Evolutionary conservation across 2,113 vertebrate genomes (phyloP), one percentile per base, ranked within the genome.

Genomic region (Callipepla californica): DNA sequence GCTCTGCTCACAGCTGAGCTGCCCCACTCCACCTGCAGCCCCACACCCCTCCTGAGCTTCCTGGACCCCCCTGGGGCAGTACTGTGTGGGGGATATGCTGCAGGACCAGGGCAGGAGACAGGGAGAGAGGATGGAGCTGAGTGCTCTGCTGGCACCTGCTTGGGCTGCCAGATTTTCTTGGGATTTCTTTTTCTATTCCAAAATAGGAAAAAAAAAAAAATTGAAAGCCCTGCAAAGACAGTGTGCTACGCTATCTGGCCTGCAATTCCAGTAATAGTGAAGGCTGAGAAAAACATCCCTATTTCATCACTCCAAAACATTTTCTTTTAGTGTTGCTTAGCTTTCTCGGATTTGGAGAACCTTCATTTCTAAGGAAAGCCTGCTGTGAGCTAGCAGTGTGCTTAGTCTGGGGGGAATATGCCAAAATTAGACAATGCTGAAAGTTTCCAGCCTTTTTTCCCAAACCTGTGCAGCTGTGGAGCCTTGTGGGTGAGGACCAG

Each of bases 41-140:
- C 73, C 38, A n/a, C 11, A 0, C 13, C 13, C 17, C 28, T 45
- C 21, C 12, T 1, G 57, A 5, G 0, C 22, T 45, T 34, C 62
- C 21, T 1, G 16, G 18, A 7, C 5, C 32, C n/a, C 67, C 74
- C 61, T 7, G 42, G 47, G 34, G 13, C 51, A 30, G 53, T 2
- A 4, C n/a, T 30, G 7, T 34, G 55, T 11, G n/a, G 30, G 1
- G 73, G 48, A 16, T 3, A 4, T 51, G 34, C 44, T 48, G 40
- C 40, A 51, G 36, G 73, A 36, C 32, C 65, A 0, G 2, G 62
- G 10, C 10, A 6, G 23, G 21, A 44, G 8, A 36, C 5, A 66
- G 12, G 47, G 22, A 28, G 28, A 0, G 0, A 26, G 38, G 44
- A 2, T 2, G 0, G 47, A 7, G 47, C 47, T 21, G 16, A 23